These are phyloP conservation scores for Ceramica pisi DNA, from an alignment of 2,888 invertebrate species.

Conservation along the genomic window DNA sequence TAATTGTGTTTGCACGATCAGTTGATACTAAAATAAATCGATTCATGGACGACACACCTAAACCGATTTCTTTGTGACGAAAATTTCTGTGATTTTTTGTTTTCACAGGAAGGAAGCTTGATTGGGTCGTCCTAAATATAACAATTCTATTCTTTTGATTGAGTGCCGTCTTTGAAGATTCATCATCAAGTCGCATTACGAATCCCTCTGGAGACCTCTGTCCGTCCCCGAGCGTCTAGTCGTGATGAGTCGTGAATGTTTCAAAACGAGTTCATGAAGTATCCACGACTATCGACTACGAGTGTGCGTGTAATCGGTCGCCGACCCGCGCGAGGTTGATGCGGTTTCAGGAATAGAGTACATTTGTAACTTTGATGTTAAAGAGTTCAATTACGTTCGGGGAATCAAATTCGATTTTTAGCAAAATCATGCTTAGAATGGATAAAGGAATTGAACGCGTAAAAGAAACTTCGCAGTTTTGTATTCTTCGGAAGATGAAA, in stretches of 20 bases:
- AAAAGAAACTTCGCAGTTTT: background rate
- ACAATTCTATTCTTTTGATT: background rate
- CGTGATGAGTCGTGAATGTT: background rate
- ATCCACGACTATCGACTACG: too few species aligned
- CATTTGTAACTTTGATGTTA: constrained; percentile 30
- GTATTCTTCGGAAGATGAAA: background rate
- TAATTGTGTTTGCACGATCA: too few species aligned
- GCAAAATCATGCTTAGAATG: too few species aligned
- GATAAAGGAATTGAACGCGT: background rate
- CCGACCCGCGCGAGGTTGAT: constrained; percentile 4
- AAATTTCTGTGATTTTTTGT: too few species aligned
- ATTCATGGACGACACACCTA: too few species aligned
- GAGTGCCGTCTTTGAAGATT: background rate
- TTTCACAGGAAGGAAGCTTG: background rate
- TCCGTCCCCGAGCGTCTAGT: background rate
- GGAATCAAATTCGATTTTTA: constrained; percentile 2
- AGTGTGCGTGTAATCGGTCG: constrained; percentile 47
- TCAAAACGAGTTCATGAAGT: constrained; percentile 1
- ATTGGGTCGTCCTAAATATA: background rate
- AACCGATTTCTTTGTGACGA: too few species aligned
- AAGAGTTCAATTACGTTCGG: constrained; percentile 15
- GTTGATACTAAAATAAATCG: too few species aligned
- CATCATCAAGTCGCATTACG: background rate
- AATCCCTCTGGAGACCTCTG: background rate
- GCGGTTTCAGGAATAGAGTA: constrained; percentile 24